Base-by-base conservation (phyloP, 1,140 invertebrate species). In the Lucilia cuprina region DNA sequence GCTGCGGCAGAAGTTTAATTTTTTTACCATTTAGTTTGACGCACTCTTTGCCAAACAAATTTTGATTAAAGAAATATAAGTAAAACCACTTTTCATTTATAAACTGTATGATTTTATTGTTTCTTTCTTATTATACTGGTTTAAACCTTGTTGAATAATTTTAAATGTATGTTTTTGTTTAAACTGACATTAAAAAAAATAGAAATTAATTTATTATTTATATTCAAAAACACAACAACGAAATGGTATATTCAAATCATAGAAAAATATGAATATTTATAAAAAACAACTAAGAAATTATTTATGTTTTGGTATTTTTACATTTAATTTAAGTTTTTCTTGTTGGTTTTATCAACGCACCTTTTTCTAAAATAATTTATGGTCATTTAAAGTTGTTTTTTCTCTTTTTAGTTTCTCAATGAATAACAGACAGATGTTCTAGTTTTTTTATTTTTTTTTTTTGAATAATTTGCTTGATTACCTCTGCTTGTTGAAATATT, bases 131-230 rank as follows among this genome's bases (percentile, higher is more conserved):
- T 21, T 21, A 70, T 19, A 70, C 65, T 70, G 65, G 65, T 70
- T 70, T 70, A 70, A 25, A 70, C 65, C 65, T 21, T 21, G n/a
- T 70, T 70, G 10, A 70, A 70, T 12, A 70, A 19, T 70, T 70
- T 70, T 10, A 2, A 21, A 10, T 70, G 17, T 70, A 19, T 70
- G n/a, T 70, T 70, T 21, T 70, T 41, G 41, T 70, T 70, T 70
- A 19, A 21, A 21, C 65, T 70, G 65, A 21, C 19, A 70, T 70
- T 70, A 25, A 2, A 70, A 55, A 70, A 70, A 21, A 21, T 70
- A 70, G 65, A 70, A 70, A 70, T 70, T 70, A 70, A 70, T 70
- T 70, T 70, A 21, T 70, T 70, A 21, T 70, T 70, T 70, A 21
- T 70, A 70, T 70, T 21, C 1, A 70, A 21, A 70, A 70, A 70